A percentile compares a stretch with the other conserved stretches of the same genome.
These are phyloP conservation scores for Psilopogon haemacephalus DNA, from an alignment of 2,113 vertebrate genomes.

Conservation along the genomic window DNA sequence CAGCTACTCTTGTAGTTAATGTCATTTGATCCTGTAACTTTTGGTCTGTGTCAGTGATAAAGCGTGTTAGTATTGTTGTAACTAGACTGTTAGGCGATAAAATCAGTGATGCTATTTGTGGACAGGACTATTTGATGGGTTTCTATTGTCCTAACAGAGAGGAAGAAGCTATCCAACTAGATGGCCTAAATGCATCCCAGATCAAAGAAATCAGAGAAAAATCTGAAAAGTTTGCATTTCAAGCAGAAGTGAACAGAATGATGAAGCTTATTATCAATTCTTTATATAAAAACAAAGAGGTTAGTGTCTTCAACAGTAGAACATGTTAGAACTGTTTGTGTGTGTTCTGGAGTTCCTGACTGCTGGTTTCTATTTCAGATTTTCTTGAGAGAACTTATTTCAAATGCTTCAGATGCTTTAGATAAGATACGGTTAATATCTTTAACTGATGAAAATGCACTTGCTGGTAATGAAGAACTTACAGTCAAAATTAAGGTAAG, in stretches of 20 bases:
- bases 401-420: slow-evolving; percentile 92
- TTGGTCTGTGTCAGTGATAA: not conserved
- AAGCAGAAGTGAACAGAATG: slow-evolving; percentile 99
- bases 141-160: slow-evolving; percentile 78
- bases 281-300: slow-evolving; percentile 99
- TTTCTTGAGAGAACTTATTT: slow-evolving; percentile 93
- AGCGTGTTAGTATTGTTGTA: not conserved
- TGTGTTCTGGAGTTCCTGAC: slow-evolving; percentile 11
- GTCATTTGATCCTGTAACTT: not conserved
- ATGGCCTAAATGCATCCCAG: slow-evolving; percentile 95
- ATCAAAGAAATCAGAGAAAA: slow-evolving; percentile 97
- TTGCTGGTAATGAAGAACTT: slow-evolving; percentile 88
- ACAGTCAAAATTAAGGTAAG: slow-evolving; percentile 93
- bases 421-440: slow-evolving; percentile 93
- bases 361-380: slow-evolving; percentile 75
- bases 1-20: rapidly evolving
- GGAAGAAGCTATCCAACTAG: slow-evolving; percentile 95
- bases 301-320: slow-evolving; percentile 55
- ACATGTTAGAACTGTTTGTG: not conserved
- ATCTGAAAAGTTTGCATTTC: slow-evolving; percentile 95
- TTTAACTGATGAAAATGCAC: slow-evolving; percentile 85
- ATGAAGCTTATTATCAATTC: slow-evolving; percentile 99
- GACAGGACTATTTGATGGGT: not conserved
- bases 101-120: not conserved
- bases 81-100: not conserved